phyloP scores from a whole-genome alignment of 2,797 vertebrate genomes.

The Darevskia nairensis region DNA sequence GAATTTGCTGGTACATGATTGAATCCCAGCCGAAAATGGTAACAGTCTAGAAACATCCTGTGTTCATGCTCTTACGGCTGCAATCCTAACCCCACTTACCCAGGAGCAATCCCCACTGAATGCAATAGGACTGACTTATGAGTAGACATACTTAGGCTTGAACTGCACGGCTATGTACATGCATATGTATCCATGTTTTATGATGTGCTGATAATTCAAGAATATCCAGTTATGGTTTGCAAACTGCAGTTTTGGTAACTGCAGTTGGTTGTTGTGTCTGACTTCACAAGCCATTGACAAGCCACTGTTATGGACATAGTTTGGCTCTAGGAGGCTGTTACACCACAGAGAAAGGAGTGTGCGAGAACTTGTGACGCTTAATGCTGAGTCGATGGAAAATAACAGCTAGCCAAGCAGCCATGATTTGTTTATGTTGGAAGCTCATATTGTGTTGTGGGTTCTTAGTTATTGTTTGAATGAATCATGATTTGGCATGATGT shows the following conservation, averaged over 20 bases:
- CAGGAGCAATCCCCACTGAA: too few species aligned
- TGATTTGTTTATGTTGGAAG: neutral
- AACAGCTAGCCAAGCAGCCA: too few species aligned
- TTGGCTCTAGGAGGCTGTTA: neutral
- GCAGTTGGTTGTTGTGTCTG: neutral
- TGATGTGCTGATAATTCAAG: neutral
- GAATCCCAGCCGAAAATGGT: too few species aligned
- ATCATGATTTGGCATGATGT: neutral
- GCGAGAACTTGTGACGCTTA: neutral
- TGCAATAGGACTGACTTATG: too few species aligned
- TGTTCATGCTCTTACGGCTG: too few species aligned
- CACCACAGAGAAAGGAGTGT: neutral
- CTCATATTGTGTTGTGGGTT: neutral
- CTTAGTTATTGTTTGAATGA: neutral
- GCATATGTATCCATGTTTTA: too few species aligned
- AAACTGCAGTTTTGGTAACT: neutral
- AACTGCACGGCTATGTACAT: too few species aligned
- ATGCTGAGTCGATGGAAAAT: neutral
- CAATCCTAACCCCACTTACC: too few species aligned
- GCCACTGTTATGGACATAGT: neutral
- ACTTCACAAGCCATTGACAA: neutral
- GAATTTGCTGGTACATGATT: too few species aligned
- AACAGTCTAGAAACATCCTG: too few species aligned
- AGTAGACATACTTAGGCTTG: too few species aligned
- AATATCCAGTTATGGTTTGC: neutral